Evolutionary conservation across 2,113 vertebrate species (phyloP), one percentile per base, ranked within the genome.

Genomic region (Barnardius zonarius): DNA sequence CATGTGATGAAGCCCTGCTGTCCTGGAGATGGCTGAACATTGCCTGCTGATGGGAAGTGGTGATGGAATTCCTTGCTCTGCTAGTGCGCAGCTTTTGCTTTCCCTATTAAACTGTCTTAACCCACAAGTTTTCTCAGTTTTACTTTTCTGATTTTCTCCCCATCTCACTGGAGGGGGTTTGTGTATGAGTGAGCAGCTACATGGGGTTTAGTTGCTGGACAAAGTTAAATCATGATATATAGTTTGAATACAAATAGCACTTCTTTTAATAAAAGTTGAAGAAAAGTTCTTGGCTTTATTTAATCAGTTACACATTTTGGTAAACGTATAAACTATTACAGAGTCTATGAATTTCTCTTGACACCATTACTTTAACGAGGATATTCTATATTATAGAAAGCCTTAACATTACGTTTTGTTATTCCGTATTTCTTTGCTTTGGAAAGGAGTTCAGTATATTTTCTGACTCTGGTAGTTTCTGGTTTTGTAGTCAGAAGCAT

Each of bases 21-120:
- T 67, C 17, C 67, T 66, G 31, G 49, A 20, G 35, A 7, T 31
- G 35, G n/a, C 25, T 41, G n/a, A 57, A 16, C 10, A 24, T 5
- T 79, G 13, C 23, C 44, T 44, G 67, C 11, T 1, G 0, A 3
- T 30, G 31, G 66, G 35, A 28, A 54, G 13, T 1, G 2, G 4
- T 5, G 46, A 57, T 35, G 16, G 5, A 66, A 44, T 66, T 48
- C n/a, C 25, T 76, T 66, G 52, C 8, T 41, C 30, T 31, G 19
- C 20, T 68, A 1, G 0, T 5, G 5, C 0, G 0, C 0, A 0
- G 19, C 24, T 67, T 63, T 62, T 62, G 30, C 46, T 86, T 31
- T 44, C 1, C 8, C 7, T 57, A 3, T 49, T 11, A 46, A 80
- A 41, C 13, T 54, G 33, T 8, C 39, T 62, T 16, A 74, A 12